Conservation (phyloP, 2,797 vertebrate species). For the Rhynchotus rufescens region DNA sequence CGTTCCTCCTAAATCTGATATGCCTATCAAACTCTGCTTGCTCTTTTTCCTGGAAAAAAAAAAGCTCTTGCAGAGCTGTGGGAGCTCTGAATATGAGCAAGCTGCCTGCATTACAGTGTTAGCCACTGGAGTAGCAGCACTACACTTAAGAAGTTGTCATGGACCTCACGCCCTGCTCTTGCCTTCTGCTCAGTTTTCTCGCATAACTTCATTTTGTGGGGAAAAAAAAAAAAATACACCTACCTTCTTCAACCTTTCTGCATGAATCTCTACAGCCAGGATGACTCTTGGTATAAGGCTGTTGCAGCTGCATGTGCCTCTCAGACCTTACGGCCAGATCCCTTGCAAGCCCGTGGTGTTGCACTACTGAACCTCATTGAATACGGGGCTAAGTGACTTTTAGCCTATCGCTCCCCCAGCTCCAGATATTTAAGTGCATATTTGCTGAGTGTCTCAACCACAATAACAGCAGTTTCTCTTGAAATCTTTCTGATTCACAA, state of each 20-base stretch:
- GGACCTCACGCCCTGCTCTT: background rate
- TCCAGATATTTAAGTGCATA: background rate
- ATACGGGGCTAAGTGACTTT: background rate
- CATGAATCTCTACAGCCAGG: background rate
- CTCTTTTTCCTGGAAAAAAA: background rate
- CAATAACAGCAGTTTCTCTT: background rate
- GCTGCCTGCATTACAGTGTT: background rate
- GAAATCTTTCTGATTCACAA: conserved; percentile 42
- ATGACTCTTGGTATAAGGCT: background rate
- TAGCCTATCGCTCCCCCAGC: background rate
- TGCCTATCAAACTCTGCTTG: background rate
- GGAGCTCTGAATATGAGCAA: background rate
- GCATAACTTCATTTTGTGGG: background rate
- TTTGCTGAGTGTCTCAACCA: conserved; percentile 1
- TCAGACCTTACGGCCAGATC: background rate
- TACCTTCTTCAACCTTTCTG: background rate
- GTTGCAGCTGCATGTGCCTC: background rate
- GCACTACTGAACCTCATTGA: background rate
- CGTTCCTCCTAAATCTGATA: background rate
- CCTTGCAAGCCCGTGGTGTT: background rate
- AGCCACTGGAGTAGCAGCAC: background rate
- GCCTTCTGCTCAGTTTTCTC: background rate
- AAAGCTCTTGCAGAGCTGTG: background rate
- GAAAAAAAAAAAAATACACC: background rate
- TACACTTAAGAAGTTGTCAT: rapidly evolving